Evolutionary conservation across 2,888 invertebrate genomes (phyloP), one percentile per base, ranked within the genome.

Genomic region (Ectemnius continuus): DNA sequence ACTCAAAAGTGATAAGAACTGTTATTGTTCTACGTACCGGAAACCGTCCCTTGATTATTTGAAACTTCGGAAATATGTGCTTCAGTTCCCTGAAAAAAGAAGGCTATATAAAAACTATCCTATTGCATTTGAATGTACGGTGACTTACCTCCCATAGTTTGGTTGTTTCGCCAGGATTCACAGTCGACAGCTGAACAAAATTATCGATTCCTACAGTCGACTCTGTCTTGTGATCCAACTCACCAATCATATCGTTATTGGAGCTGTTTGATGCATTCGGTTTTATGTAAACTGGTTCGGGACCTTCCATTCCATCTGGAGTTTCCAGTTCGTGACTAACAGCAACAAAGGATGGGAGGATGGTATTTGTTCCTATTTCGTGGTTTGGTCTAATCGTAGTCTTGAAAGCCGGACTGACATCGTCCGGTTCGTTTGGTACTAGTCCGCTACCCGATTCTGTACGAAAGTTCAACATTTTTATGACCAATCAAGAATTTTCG

Each of bases 251-350:
- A 1, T 56, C 36, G 57, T 73, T 68, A 36, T 13, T 36, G 36
- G 36, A 36, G 36, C 36, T 8, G 5, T 4, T 36, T 4, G 36
- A 36, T 36, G 36, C 8, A n/a, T 73, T 61, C 0, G 88, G 87
- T 66, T 89, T 88, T 2, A 87, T 85, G 65, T 88, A 90, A 66
- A 88, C 88, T 0, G 87, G 86, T 3, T 86, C 75, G 4, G 88
- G 89, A 3, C 89, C 90, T 64, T 90, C 90, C 4, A 90, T 67
- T 14, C 89, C 89, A 2, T 89, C 88, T 0, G 90, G 89, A 4
- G 84, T 85, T 28, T 88, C 88, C 3, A 90, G 69, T 36, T 90
- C 89, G 61, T 90, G 88, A 69, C 86, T 85, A 2, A 89, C 85
- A n/a, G 85, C 83, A 1, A 87, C 79, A 61, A 90, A 90, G 0